Base-by-base conservation (phyloP, 2,113 vertebrate species). In the Pungitius pungitius region DNA sequence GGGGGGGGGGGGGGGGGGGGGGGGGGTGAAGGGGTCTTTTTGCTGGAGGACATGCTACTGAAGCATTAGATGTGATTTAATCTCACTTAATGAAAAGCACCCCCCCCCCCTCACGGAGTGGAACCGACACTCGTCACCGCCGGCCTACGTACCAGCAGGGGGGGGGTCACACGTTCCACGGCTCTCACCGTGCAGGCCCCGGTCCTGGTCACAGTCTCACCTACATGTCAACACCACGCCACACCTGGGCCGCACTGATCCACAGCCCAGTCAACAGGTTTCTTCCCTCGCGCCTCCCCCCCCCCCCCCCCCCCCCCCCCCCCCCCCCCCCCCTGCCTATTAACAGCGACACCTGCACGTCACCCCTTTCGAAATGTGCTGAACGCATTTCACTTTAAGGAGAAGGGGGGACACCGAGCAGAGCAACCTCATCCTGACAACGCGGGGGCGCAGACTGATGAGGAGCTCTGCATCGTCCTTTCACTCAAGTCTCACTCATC, bases 41-140 rank as follows among this genome's bases (percentile, higher is more conserved):
- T 60, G 75, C 87, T 87, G 26, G 69, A 66, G 78, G 85, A 89
- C 51, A 78, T 83, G 62, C 69, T 88, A 73, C 77, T 85, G 75
- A 81, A 75, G 77, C 73, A 69, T 86, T 78, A 77, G 75, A 85
- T 61, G 76, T 92, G 91, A 94, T 93, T 91, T 92, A 90, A 94
- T 93, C 78, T 73, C 79, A 88, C 66, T 90, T 91, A 92, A 93
- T 92, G 89, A 90, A 88, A 85, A 73, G 22, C 68, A 1, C 67
- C 69, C 57, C 43, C 65, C 75, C 61, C 69, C 49, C n/a, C n/a
- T n/a, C n/a, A 20, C 12, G 14, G 30, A 47, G 43, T 78, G 69
- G 69, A 62, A 67, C 79, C 52, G 69, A 71, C 76, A n/a, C 83
- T 85, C 62, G 22, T 77, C 65, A 49, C 58, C 54, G 77, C 78